phyloP scores from a whole-genome alignment of 2,113 vertebrate species.

The Lophotis ruficrista region DNA sequence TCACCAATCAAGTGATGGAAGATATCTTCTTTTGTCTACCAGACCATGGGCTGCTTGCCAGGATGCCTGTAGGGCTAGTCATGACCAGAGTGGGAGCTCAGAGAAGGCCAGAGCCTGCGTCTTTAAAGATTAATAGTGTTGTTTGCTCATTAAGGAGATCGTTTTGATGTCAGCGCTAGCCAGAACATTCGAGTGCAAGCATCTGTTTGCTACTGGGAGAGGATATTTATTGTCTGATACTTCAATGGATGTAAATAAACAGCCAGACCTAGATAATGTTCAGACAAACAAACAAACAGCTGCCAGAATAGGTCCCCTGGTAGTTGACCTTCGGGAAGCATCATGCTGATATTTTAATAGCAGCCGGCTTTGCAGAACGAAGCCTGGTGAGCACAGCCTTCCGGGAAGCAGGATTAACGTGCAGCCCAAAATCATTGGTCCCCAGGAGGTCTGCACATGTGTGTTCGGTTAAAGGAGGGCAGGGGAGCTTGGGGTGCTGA shows the following conservation, averaged over 20 bases:
- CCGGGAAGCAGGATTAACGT: slow-evolving; percentile 12
- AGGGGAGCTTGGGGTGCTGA: neutral
- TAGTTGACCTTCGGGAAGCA: slow-evolving; percentile 75
- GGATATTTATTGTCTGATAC: slow-evolving; percentile 79
- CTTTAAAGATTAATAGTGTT: slow-evolving; percentile 73
- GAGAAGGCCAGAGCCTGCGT: slow-evolving; percentile 4
- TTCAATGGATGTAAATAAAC: slow-evolving; percentile 81
- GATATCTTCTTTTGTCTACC: neutral
- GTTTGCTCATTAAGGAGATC: slow-evolving; percentile 80
- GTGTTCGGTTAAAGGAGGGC: neutral
- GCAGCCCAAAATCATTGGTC: neutral
- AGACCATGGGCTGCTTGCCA: neutral
- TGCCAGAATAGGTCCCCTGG: slow-evolving; percentile 76
- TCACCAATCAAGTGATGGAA: neutral
- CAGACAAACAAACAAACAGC: slow-evolving; percentile 81
- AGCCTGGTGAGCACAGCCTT: neutral
- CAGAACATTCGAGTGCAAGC: slow-evolving; percentile 74
- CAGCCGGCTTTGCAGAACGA: slow-evolving; percentile 51
- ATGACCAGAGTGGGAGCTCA: neutral
- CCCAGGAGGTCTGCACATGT: neutral
- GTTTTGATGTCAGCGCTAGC: slow-evolving; percentile 61
- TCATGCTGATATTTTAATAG: slow-evolving; percentile 76
- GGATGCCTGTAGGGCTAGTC: neutral
- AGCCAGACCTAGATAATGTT: slow-evolving; percentile 76
- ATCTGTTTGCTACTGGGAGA: slow-evolving; percentile 83